Base-by-base conservation (phyloP, 1,140 invertebrate species). In the Aphelenchoides avenae region DNA sequence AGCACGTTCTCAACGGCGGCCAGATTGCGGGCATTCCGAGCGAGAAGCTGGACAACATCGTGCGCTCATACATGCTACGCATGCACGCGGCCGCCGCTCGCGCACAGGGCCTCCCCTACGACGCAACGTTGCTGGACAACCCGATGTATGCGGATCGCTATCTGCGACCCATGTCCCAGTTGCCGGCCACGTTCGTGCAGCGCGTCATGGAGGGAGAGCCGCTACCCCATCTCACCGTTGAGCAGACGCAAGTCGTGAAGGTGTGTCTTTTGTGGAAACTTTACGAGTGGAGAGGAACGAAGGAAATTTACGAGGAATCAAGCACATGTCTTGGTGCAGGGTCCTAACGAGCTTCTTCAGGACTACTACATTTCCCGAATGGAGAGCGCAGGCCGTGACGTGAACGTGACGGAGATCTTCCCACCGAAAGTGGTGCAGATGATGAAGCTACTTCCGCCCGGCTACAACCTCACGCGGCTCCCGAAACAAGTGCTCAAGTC, bases 1-100 rank as follows among this genome's bases (percentile, higher is more conserved):
- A 57, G n/a, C 58, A 74, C 31, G 71, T 76, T 9, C 41, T 74
- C 9, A 70, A 68, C n/a, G 73, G 73, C 11, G 71, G 73, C 2
- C 57, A 65, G 40, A 58, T 74, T 39, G 73, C 73, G 24, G 73
- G 73, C 34, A 60, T 75, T 40, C 72, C 75, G 1, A 55, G 54
- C 37, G 71, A 75, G 26, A 66, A 68, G 6, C 59, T 77, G 13
- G 65, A 77, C 47, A 30, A 24, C 7, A 55, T 77, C 34, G 65
- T 75, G 31, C 63, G 68, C 46, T 61, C 75, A 42, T 63, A 69
- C 46, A 77, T 69, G 55, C 52, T 72, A 34, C 52, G 55, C 24
- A 48, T 77, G 42, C 53, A 70, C 34, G 34, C 41, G 2, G 65
- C 66, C 9, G 70, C 70, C 7, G 63, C 52, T 5, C 41, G 52